These are phyloP conservation scores for Nemoura dubitans DNA, from an alignment of 2,888 invertebrate species.

Conservation along the genomic window DNA sequence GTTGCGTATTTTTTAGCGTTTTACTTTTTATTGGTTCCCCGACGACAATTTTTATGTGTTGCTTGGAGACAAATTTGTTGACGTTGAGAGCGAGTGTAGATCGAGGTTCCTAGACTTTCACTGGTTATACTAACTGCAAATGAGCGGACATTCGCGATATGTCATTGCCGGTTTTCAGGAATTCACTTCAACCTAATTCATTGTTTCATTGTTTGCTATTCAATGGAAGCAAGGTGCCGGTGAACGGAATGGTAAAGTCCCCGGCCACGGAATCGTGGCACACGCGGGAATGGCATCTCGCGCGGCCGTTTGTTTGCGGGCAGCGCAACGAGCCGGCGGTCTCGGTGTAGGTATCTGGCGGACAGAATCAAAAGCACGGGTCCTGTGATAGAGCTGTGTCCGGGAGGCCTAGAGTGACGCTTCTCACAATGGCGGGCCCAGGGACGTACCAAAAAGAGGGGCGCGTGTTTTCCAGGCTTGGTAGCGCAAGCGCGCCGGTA, in stretches of 20 bases:
- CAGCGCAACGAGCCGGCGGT: neutral
- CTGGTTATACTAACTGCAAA: no score
- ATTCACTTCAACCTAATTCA: no score
- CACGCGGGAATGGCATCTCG: no score
- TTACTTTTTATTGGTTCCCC: neutral
- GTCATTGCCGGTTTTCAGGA: no score
- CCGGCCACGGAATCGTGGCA: no score
- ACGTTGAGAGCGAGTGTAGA: neutral
- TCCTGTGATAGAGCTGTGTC: neutral
- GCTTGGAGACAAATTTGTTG: neutral
- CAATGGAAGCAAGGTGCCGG: no score
- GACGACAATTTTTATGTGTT: neutral
- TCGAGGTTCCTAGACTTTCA: no score
- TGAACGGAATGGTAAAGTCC: no score
- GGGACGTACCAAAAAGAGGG: neutral
- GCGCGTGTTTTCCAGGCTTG: neutral
- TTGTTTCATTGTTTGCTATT: no score
- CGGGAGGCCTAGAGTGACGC: neutral
- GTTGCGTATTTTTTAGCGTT: neutral
- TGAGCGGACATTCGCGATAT: no score
- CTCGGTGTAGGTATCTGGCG: neutral
- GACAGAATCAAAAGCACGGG: neutral
- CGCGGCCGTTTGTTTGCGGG: no score
- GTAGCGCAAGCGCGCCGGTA: neutral
- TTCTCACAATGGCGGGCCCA: neutral